Conservation (phyloP, 1,140 invertebrate species). For the Amphibalanus amphitrite region DNA sequence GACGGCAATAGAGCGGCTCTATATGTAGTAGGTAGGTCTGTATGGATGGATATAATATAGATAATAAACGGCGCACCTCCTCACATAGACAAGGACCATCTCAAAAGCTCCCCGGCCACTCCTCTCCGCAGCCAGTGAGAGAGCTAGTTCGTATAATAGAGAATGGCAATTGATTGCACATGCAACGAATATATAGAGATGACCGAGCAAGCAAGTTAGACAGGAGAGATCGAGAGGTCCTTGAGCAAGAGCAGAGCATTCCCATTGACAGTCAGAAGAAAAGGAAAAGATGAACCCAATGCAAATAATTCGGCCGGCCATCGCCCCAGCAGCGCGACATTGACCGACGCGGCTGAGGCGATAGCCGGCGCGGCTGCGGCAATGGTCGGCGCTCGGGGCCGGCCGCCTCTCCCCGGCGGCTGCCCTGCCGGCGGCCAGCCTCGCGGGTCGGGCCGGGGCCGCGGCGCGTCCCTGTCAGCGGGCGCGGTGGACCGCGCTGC, state of each 20-base stretch:
- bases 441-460: too few relatives aligned
- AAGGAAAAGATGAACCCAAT: slow-evolving; percentile 1
- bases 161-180: background rate
- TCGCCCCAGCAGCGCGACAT: too few relatives aligned
- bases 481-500: background rate
- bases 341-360: too few relatives aligned
- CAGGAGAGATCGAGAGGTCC: background rate
- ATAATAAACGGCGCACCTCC: background rate
- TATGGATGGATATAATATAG: too few relatives aligned
- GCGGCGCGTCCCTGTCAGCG: too few relatives aligned
- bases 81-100: slow-evolving; percentile 17
- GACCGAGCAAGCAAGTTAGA: background rate
- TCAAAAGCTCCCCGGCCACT: slow-evolving; percentile 15
- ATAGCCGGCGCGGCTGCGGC: too few relatives aligned
- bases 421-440: too few relatives aligned
- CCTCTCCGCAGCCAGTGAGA: background rate
- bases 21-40: too few relatives aligned
- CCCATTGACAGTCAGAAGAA: background rate
- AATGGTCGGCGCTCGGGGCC: background rate
- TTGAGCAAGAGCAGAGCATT: background rate
- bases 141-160: background rate
- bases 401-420: too few relatives aligned
- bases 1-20: too few relatives aligned
- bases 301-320: background rate
- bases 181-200: background rate